Conservation (phyloP, 2,797 vertebrate species). For the Eremophila alpestris region DNA sequence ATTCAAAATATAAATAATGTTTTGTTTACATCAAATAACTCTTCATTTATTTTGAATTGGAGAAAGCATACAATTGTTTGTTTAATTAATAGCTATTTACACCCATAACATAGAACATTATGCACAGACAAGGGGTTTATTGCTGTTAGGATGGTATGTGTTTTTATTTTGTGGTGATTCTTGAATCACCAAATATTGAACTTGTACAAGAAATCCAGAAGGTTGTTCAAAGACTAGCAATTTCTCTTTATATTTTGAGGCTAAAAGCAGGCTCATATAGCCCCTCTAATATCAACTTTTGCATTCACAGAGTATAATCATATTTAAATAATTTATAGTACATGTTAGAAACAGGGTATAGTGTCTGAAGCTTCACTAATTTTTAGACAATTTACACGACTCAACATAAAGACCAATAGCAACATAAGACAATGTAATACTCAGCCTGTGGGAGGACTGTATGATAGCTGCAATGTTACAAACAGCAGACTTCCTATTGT, state of each 20-base stretch:
- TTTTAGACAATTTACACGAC: background rate
- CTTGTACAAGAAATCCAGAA: background rate
- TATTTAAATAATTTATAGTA: background rate
- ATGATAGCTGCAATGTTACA: background rate
- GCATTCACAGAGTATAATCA: background rate
- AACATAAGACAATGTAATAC: background rate
- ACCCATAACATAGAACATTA: background rate
- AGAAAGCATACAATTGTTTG: fast-evolving
- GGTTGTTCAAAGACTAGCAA: background rate
- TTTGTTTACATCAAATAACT: background rate
- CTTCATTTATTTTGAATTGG: background rate
- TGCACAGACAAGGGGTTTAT: background rate
- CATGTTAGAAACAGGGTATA: background rate
- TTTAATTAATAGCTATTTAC: background rate
- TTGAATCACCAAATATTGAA: background rate
- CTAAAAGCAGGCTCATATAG: background rate
- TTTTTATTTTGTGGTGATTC: background rate
- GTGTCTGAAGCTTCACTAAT: background rate
- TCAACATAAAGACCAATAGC: background rate
- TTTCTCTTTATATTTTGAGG: background rate
- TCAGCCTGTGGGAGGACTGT: background rate
- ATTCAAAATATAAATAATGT: background rate
- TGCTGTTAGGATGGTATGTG: background rate
- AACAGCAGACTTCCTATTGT: background rate
- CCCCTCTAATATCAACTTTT: background rate